Conservation (phyloP, 2,797 vertebrate genomes). For the Channa striata region DNA sequence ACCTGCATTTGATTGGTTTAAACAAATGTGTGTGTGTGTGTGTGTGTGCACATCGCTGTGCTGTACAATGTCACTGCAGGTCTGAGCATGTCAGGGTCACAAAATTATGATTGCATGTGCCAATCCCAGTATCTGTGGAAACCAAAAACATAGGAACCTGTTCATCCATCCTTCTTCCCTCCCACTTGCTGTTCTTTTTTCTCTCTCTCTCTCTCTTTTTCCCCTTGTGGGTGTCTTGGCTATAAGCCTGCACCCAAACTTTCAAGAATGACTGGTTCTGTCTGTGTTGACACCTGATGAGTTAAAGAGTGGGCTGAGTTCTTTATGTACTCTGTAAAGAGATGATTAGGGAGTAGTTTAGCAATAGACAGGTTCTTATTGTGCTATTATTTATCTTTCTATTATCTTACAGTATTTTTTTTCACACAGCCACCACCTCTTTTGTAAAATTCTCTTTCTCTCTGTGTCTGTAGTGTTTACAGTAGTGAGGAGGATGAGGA, state of each 20-base stretch:
- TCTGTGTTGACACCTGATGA: constrained; percentile 81
- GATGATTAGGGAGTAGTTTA: constrained; percentile 67
- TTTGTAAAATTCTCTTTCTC: constrained; percentile 7
- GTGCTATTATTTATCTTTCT: constrained; percentile 43
- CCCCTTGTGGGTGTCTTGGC: constrained; percentile 79
- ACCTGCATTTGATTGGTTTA: constrained; percentile 62
- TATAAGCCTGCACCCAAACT: constrained; percentile 84
- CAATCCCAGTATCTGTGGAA: constrained; percentile 98
- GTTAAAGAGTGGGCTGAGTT: constrained; percentile 66
- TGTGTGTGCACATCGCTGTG: constrained; percentile 68
- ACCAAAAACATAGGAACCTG: constrained; percentile 98
- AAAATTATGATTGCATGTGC: constrained; percentile 87
- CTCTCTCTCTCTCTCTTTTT: constrained; percentile 36
- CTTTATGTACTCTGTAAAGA: constrained; percentile 61
- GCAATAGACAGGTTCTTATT: constrained; percentile 43
- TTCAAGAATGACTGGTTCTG: constrained; percentile 93
- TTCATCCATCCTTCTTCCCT: constrained; percentile 82
- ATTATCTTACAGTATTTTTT: constrained; percentile 30
- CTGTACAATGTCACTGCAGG: constrained; percentile 90
- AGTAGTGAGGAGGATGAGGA: constrained; percentile 99
- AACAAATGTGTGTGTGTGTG: constrained; percentile 21
- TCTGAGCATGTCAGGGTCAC: constrained; percentile 91
- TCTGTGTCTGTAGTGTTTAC: constrained; percentile 88
- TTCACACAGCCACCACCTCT: constrained; percentile 34
- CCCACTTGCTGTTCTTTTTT: constrained; percentile 31